Conservation (phyloP, 2,888 invertebrate genomes). For the Tanytarsus gracilentus region DNA sequence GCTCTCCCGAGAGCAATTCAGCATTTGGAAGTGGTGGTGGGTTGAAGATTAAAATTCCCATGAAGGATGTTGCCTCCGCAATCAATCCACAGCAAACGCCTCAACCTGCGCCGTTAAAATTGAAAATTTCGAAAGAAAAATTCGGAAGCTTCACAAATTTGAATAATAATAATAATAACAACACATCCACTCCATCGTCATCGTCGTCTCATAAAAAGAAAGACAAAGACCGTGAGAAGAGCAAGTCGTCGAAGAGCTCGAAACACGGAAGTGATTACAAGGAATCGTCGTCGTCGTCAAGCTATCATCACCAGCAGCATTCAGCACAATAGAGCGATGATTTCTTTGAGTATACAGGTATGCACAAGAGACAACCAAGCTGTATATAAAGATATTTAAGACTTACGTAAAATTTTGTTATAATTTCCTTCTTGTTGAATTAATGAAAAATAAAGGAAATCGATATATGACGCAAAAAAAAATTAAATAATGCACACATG, state of each 20-base stretch:
- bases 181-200: constrained; percentile 4
- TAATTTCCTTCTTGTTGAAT: no score
- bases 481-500: no score
- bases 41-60: constrained; percentile 67
- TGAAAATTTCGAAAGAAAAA: constrained; percentile 71
- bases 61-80: constrained; percentile 14
- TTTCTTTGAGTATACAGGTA: no score
- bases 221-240: constrained; percentile 9
- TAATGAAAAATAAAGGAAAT: no score
- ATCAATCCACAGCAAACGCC: constrained; percentile 29
- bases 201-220: constrained; percentile 6
- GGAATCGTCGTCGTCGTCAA: not conserved
- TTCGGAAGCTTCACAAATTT: constrained; percentile 45
- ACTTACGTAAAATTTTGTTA: no score
- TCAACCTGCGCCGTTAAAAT: constrained; percentile 48
- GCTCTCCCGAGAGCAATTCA: constrained; percentile 32
- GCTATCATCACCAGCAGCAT: no score
- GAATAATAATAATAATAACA: constrained; percentile 4
- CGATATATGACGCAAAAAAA: no score
- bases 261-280: constrained; percentile 3
- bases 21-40: constrained; percentile 45
- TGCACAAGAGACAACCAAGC: no score
- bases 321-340: no score
- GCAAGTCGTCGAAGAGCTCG: constrained; percentile 8
- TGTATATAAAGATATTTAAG: no score